A percentile compares a stretch with the other conserved stretches of the same genome.
Conservation (phyloP, 2,797 vertebrate genomes). For the Bucorvus abyssinicus region DNA sequence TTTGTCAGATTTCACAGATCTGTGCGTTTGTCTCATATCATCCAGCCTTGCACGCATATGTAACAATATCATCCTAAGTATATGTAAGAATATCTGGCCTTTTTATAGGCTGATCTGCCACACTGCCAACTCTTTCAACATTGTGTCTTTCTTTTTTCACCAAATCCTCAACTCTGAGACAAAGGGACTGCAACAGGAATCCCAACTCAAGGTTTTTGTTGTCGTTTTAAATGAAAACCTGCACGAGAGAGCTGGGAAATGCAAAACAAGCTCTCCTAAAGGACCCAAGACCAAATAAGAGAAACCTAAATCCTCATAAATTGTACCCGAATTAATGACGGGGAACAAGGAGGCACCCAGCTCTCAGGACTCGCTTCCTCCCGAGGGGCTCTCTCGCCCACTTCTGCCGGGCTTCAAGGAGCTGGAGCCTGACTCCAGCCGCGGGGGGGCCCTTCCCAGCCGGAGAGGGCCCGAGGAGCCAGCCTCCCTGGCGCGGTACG, state of each 20-base stretch:
- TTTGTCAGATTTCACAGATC: slow-evolving; percentile 35
- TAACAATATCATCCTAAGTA: not conserved
- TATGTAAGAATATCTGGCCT: not conserved
- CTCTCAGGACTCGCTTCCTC: not conserved
- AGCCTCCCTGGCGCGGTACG: not conserved
- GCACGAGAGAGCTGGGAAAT: not conserved
- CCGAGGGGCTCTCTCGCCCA: not conserved
- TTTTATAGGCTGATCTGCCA: not conserved
- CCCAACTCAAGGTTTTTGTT: not conserved
- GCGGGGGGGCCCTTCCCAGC: not conserved
- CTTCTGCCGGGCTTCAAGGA: not conserved
- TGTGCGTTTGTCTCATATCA: not conserved
- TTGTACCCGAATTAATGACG: not conserved
- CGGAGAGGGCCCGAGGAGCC: not conserved
- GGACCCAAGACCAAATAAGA: not conserved
- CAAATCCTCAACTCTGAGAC: not conserved
- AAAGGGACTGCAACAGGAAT: not conserved
- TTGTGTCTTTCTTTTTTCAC: no score
- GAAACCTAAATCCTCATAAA: not conserved
- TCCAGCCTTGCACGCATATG: not conserved
- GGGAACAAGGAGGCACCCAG: not conserved
- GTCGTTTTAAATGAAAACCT: not conserved
- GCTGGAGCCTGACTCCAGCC: not conserved
- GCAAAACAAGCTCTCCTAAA: accelerated
- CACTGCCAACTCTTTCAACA: not conserved